Percentiles rank a stretch among this genome's conserved stretches.
phyloP scores from a whole-genome alignment of 2,113 vertebrate species.

The Callopanchax toddi region DNA sequence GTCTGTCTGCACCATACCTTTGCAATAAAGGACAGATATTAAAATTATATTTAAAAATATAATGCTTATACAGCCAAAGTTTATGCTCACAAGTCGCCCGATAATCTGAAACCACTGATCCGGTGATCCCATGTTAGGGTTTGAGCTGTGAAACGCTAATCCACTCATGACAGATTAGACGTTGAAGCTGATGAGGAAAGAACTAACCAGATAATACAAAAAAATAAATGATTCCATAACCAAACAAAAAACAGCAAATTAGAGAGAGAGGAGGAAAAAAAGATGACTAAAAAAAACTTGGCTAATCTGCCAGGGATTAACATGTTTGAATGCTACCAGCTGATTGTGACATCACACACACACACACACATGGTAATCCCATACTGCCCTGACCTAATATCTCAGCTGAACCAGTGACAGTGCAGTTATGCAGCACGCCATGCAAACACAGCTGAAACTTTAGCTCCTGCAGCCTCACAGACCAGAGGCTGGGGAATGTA shows the following conservation, averaged over 20 bases:
- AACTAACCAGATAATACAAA: neutral
- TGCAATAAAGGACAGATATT: conserved; percentile 5
- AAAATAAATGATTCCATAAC: neutral
- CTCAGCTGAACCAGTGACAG: conserved; percentile 22
- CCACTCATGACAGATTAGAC: conserved; percentile 36
- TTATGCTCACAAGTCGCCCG: conserved; percentile 10
- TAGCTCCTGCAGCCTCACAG: conserved; percentile 24
- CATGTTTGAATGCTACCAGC: conserved; percentile 42
- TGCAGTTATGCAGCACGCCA: conserved; percentile 26
- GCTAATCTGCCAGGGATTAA: conserved; percentile 65
- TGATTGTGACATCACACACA: conserved; percentile 27
- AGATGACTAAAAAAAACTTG: conserved; percentile 15
- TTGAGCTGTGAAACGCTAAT: conserved; percentile 45
- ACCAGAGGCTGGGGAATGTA: no score
- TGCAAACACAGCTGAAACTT: conserved; percentile 32
- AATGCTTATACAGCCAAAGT: neutral
- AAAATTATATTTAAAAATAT: no score
- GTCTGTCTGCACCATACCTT: neutral
- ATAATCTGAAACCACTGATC: conserved; percentile 22
- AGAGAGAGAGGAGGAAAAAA: neutral
- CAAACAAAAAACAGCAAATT: neutral
- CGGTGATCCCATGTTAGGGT: conserved; percentile 7
- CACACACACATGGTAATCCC: conserved; percentile 48
- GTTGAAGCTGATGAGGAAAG: conserved; percentile 23
- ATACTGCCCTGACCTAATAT: conserved; percentile 54